Evolutionary conservation across 2,888 invertebrate species (phyloP), one percentile per base, ranked within the genome.

Genomic region (Ichneumoninae sp.): DNA sequence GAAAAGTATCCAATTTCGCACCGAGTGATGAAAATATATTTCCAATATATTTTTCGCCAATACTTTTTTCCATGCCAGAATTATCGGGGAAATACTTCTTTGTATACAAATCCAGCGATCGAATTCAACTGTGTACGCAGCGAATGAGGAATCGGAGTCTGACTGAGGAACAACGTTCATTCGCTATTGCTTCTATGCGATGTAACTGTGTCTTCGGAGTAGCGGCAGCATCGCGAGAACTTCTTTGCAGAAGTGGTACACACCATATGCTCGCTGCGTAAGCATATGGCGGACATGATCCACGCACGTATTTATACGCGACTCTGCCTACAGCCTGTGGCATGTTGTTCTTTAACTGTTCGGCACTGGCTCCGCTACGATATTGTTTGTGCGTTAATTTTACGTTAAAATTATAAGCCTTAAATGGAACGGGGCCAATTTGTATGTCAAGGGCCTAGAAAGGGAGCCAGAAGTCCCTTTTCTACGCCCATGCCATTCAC

Each of bases 261-360:
- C 90, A 81, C 90, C 91, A 91, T 88, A 89, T 91, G 91, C 86
- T 83, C 75, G 30, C 83, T 70, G 74, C 71, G 63, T 77, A 85
- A 87, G 79, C 91, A 91, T 90, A 88, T 91, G 91, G 88, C 81
- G 84, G 86, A 88, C 85, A 88, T 86, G 87, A 87, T 83, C 85
- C 77, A 75, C 75, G 77, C 85, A 60, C 66, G 75, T 83, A 76
- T 85, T 76, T 82, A 85, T 83, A 73, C 60, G 60, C 52, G 69
- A 79, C 44, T 63, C 19, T 63, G 60, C 50, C 50, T 57, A 50
- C 50, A 78, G 71, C 47, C 13, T 74, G 19, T 19, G 50, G 54
- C 47, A 63, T 30, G 70, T 70, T 50, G 79, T 80, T 82, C 47
- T 82, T 79, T 82, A 85, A 82, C 85, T 79, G 85, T 85, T 82